Conservation (phyloP, 2,888 invertebrate species). For the Cylindroiulus punctatus region DNA sequence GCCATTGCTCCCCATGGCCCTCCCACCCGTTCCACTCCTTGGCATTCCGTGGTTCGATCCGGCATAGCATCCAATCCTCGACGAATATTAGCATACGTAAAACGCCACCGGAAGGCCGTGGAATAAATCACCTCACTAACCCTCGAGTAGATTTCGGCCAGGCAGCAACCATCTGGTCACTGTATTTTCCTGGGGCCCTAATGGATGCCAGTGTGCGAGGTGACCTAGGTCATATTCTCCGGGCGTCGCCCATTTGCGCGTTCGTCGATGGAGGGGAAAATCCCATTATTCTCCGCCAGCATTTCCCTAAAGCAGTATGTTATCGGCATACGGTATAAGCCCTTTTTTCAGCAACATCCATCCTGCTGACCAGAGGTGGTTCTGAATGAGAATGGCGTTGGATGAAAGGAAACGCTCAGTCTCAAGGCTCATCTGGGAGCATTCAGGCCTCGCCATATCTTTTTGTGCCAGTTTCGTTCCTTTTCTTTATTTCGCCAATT, state of each 20-base stretch:
- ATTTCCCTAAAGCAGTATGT: slow-evolving; percentile 44
- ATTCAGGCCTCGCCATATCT: slow-evolving; percentile 13
- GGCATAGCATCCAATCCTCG: background rate
- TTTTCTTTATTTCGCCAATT: background rate
- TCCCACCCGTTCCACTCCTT: background rate
- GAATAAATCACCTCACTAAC: background rate
- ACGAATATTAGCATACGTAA: slow-evolving; percentile 14
- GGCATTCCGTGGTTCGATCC: background rate
- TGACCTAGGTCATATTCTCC: slow-evolving; percentile 23
- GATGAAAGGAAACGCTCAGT: slow-evolving; percentile 37
- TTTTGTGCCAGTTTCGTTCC: background rate
- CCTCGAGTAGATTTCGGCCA: background rate
- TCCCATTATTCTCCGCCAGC: background rate
- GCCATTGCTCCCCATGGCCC: background rate
- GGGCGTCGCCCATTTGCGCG: background rate
- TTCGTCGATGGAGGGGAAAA: slow-evolving; percentile 19
- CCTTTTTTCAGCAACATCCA: background rate
- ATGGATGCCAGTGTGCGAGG: background rate
- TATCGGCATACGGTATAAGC: slow-evolving; percentile 44
- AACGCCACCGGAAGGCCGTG: background rate
- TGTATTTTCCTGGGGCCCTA: slow-evolving; percentile 12
- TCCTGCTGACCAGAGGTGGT: slow-evolving; percentile 31
- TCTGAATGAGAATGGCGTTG: slow-evolving; percentile 12
- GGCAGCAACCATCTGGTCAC: slow-evolving; percentile 9
- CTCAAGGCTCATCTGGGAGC: slow-evolving; percentile 28